Evolutionary conservation across 2,113 vertebrate species (phyloP).

Genomic region (Lagenorhynchus albirostris): DNA sequence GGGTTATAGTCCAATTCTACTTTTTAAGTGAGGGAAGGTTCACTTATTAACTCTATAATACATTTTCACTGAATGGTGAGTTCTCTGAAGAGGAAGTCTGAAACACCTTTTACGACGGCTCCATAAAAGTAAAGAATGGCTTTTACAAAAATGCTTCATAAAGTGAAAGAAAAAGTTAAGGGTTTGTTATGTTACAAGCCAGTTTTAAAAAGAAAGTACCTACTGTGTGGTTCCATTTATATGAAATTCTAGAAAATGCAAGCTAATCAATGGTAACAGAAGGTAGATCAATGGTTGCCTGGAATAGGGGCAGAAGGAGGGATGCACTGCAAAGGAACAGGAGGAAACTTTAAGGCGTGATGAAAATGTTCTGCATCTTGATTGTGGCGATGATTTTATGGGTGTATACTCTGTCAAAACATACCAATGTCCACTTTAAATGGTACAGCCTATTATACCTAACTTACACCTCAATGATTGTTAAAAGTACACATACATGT

Average conservation of each 20-base stretch:
- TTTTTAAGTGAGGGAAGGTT: background rate
- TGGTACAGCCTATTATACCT: background rate
- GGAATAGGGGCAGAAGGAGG: background rate
- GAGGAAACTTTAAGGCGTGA: background rate
- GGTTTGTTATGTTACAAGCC: background rate
- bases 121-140: constrained; percentile 30
- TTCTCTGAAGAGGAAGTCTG: background rate
- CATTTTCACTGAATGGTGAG: background rate
- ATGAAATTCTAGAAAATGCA: constrained; percentile 10
- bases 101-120: background rate
- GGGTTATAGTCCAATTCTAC: background rate
- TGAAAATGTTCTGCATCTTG: background rate
- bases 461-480: background rate
- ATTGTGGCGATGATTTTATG: background rate
- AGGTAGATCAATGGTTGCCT: background rate
- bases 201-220: background rate
- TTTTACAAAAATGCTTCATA: background rate
- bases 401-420: background rate
- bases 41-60: background rate
- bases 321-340: background rate
- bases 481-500: background rate
- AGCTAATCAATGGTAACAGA: background rate
- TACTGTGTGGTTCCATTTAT: background rate
- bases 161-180: constrained; percentile 50
- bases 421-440: background rate